A percentile compares a stretch with the other conserved stretches of the same genome.
Conservation (phyloP, 2,797 vertebrate genomes). For the Ptychobarbus kaznakovi region DNA sequence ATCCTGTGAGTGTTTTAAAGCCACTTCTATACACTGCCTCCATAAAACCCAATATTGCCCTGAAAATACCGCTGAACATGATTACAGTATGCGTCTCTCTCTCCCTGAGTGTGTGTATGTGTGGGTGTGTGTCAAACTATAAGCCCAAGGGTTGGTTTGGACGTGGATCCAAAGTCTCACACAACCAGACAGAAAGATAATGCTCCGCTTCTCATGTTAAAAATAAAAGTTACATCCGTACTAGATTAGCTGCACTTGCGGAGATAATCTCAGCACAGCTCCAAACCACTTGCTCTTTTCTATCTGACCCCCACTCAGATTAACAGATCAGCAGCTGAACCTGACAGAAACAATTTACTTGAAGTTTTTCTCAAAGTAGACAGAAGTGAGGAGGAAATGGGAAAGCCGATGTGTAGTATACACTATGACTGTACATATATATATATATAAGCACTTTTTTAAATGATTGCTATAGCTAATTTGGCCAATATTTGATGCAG, state of each 20-base stretch:
- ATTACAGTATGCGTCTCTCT: slow-evolving; percentile 4
- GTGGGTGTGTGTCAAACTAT: slow-evolving; percentile 19
- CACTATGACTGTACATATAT: neutral
- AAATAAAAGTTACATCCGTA: slow-evolving; percentile 44
- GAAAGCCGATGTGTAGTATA: neutral
- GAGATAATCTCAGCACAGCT: slow-evolving; percentile 24
- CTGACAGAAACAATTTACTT: slow-evolving; percentile 43
- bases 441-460: neutral
- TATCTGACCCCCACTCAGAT: neutral
- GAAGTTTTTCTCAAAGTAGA: slow-evolving; percentile 19
- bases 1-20: neutral
- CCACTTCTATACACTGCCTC: neutral
- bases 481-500: neutral
- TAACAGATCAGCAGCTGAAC: slow-evolving; percentile 29
- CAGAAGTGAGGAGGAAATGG: neutral
- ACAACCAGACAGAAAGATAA: neutral
- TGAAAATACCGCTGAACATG: neutral
- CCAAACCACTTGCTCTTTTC: slow-evolving; percentile 4
- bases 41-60: neutral
- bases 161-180: slow-evolving; percentile 7
- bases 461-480: neutral
- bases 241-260: slow-evolving; percentile 29
- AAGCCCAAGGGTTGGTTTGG: slow-evolving; percentile 3
- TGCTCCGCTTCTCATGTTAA: slow-evolving; percentile 44
- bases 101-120: neutral